Conservation (phyloP, 2,888 invertebrate genomes). For the Eristalis pertinax region DNA sequence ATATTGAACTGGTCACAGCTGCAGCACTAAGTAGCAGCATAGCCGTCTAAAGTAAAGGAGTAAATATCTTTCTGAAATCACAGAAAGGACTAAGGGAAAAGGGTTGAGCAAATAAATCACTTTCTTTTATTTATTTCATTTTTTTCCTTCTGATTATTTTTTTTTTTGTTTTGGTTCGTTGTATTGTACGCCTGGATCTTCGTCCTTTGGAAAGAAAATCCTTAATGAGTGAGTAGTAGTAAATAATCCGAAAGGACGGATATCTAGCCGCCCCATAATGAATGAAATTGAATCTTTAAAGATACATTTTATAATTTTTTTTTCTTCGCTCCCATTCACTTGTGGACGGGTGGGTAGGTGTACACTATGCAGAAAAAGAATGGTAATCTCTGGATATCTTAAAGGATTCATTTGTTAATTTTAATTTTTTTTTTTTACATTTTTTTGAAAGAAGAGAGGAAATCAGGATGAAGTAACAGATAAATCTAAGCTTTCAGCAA, state of each 20-base stretch:
- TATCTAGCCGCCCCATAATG: constrained; percentile 61
- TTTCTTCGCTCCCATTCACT: constrained; percentile 18
- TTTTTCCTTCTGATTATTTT: constrained; percentile 56
- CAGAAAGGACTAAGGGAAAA: constrained; percentile 72
- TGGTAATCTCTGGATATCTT: constrained; percentile 69
- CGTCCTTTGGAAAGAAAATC: constrained; percentile 54
- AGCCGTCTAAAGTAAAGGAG: constrained; percentile 58
- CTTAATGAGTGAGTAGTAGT: constrained; percentile 71
- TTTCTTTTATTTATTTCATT: constrained; percentile 75
- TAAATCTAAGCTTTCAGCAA: constrained; percentile 54
- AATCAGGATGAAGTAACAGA: constrained; percentile 57
- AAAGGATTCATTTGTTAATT: constrained; percentile 71
- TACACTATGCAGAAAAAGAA: constrained; percentile 32
- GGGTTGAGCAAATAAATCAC: constrained; percentile 79
- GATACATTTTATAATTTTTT: constrained; percentile 59
- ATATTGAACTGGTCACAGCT: constrained; percentile 72
- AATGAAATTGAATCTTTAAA: constrained; percentile 72
- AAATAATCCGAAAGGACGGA: constrained; percentile 66
- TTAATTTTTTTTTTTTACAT: constrained; percentile 32
- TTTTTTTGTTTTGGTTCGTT: constrained; percentile 47
- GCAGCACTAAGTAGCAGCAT: constrained; percentile 64
- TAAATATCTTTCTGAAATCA: constrained; percentile 66
- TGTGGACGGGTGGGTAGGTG: constrained; percentile 28
- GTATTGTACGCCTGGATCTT: constrained; percentile 44
- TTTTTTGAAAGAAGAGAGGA: constrained; percentile 18